A percentile compares a stretch with the other conserved stretches of the same genome.
Conservation (phyloP, 2,888 invertebrate species). For the Campoletis raptor region DNA sequence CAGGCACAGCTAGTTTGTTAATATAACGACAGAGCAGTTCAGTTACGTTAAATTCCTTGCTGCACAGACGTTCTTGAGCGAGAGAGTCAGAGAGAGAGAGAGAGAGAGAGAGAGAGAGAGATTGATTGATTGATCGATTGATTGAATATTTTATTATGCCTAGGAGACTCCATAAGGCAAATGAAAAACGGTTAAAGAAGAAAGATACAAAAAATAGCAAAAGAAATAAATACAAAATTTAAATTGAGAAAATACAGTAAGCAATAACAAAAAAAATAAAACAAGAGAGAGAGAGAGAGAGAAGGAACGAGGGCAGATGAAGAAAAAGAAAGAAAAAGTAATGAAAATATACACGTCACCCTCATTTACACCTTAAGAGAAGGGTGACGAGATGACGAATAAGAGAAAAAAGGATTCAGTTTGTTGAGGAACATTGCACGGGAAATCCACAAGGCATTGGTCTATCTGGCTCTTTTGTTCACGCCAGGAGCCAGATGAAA, state of each 20-base stretch:
- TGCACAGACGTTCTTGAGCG: neutral
- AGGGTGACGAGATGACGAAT: slow-evolving; percentile 19
- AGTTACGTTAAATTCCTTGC: neutral
- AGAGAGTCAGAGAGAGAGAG: neutral
- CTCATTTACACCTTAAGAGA: neutral
- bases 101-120: neutral
- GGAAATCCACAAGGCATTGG: slow-evolving; percentile 2
- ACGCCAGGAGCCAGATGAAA: neutral
- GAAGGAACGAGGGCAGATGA: neutral
- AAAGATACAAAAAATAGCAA: no score
- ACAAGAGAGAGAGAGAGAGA: no score
- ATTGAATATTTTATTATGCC: no score
- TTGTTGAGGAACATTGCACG: slow-evolving; percentile 8
- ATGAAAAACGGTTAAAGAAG: no score
- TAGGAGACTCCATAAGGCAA: no score
- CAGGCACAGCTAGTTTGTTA: no score
- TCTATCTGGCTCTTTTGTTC: slow-evolving; percentile 10
- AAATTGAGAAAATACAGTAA: no score
- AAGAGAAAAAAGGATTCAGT: slow-evolving; percentile 26
- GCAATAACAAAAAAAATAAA: no score
- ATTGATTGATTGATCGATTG: no score
- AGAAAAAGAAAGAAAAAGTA: slow-evolving; percentile 12
- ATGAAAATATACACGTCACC: slow-evolving; percentile 1
- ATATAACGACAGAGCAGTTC: neutral
- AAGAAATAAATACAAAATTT: no score